A percentile compares a stretch with the other conserved stretches of the same genome.
Evolutionary conservation across 2,797 vertebrate species (phyloP).

Genomic region (Setipinna tenuifilis): DNA sequence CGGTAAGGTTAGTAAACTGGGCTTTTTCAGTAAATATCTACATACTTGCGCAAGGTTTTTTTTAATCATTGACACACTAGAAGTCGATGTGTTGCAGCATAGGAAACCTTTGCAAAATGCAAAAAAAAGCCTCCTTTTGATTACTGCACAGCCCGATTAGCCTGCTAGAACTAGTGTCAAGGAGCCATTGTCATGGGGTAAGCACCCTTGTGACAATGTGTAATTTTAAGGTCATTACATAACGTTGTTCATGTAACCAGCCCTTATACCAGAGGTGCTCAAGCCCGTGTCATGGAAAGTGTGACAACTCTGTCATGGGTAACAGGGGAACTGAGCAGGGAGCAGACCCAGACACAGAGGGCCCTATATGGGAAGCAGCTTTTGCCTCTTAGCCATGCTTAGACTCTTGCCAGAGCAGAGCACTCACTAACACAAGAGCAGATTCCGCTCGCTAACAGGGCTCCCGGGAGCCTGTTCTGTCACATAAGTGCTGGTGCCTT

Average conservation of each 20-base stretch:
- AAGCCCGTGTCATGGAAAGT: slow-evolving; percentile 1
- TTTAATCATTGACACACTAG: neutral
- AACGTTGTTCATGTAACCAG: neutral
- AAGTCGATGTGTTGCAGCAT: neutral
- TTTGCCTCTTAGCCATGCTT: neutral
- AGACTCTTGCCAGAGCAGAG: neutral
- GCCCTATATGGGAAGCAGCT: neutral
- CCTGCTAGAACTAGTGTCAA: neutral
- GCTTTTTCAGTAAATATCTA: neutral
- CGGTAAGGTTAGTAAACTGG: no score
- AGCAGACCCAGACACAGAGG: neutral
- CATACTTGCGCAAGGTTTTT: neutral
- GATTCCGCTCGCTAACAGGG: neutral
- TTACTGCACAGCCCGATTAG: neutral
- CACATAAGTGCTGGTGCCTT: neutral
- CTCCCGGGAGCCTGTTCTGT: neutral
- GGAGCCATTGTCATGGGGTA: neutral
- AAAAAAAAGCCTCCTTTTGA: neutral
- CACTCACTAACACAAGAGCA: neutral
- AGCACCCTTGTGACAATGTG: neutral
- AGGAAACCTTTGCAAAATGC: neutral
- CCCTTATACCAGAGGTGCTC: neutral
- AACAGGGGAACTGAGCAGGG: neutral
- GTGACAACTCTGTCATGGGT: neutral
- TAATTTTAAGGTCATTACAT: neutral